phyloP scores from a whole-genome alignment of 2,113 vertebrate genomes.

The Psilopsiagon aymara region DNA sequence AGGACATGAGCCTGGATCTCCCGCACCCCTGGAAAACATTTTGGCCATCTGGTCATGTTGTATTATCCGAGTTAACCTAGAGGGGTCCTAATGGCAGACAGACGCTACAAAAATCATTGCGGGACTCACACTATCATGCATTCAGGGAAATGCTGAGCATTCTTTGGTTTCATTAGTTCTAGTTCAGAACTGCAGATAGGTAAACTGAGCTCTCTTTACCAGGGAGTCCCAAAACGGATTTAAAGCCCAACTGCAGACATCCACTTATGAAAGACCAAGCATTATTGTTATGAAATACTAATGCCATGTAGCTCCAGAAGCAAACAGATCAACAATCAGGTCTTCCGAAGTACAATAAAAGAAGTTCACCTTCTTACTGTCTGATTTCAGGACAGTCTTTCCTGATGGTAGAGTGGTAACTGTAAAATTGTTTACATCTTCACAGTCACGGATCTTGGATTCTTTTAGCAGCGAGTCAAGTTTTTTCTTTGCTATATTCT shows the following conservation, averaged over 20 bases:
- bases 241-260: neutral
- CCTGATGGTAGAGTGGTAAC: conserved; percentile 81
- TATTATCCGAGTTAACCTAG: neutral
- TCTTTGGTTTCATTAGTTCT: neutral
- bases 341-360: neutral
- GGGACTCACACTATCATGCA: neutral
- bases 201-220: neutral
- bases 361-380: conserved; percentile 72
- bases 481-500: conserved; percentile 94
- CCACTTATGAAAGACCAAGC: neutral
- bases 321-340: neutral
- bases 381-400: conserved; percentile 69
- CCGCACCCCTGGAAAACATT: neutral
- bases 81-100: neutral
- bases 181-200: neutral
- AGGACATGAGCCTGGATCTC: neutral
- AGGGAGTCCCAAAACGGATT: neutral
- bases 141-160: neutral
- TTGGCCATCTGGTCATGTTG: neutral
- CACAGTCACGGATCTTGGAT: conserved; percentile 92
- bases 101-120: neutral
- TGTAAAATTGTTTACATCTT: conserved; percentile 90
- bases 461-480: conserved; percentile 95
- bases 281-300: neutral
- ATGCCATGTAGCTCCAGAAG: neutral